These are phyloP conservation scores for Amphibalanus amphitrite DNA, from an alignment of 1,140 invertebrate genomes.

Conservation along the genomic window DNA sequence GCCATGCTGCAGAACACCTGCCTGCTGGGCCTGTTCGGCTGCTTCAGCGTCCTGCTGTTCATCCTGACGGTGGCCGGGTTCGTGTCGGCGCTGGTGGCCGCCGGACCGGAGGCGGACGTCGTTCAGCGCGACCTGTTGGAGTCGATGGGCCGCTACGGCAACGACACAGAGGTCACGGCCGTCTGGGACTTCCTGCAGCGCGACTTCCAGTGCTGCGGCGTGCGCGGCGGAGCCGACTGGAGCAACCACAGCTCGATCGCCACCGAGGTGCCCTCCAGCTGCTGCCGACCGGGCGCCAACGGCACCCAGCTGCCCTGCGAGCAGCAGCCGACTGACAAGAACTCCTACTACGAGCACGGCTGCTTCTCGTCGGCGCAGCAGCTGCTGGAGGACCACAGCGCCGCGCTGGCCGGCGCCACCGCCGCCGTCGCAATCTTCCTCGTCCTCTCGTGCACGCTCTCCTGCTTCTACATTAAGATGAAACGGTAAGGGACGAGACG, in stretches of 20 bases:
- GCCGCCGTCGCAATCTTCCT: not conserved
- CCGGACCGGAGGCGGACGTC: no score
- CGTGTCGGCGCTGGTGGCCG: not conserved
- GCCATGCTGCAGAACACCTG: constrained; percentile 18
- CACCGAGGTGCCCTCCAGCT: not conserved
- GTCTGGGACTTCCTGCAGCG: not conserved
- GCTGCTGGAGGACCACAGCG: not conserved
- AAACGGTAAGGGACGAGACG: not conserved
- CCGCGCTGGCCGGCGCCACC: not conserved
- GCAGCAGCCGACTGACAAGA: not conserved
- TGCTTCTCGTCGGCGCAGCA: not conserved
- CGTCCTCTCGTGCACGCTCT: not conserved
- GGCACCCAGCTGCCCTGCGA: not conserved
- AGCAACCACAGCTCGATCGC: not conserved
- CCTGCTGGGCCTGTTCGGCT: constrained; percentile 15
- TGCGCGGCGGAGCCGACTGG: not conserved
- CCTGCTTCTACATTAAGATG: not conserved
- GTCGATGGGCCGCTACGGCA: not conserved
- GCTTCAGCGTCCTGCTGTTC: not conserved
- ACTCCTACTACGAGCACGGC: not conserved
- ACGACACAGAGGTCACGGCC: not conserved
- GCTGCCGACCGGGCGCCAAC: not conserved
- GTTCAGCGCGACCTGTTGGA: not conserved
- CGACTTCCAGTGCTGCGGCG: not conserved
- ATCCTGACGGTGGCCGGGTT: not conserved